Evolutionary conservation across 2,797 vertebrate genomes (phyloP), one percentile per base, ranked within the genome.

Genomic region (Mareca penelope): DNA sequence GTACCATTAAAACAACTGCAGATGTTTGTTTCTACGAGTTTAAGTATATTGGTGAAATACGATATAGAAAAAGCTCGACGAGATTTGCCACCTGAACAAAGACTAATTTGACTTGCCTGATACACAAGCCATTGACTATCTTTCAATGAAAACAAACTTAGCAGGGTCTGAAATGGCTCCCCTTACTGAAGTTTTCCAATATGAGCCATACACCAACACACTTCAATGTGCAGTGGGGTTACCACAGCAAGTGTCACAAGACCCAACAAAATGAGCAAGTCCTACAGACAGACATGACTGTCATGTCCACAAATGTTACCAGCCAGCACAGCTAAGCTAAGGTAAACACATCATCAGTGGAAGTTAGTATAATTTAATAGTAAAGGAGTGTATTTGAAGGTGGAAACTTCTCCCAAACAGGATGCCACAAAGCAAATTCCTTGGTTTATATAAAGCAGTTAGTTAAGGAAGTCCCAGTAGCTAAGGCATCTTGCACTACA

Each of bases 191-290:
- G 55, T 21, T 40, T 88, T 85, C 37, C 26, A 52, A 7, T 16
- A 77, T 0, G 1, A 80, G 60, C n/a, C 73, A 53, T 35, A 50
- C 14, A 48, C 15, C 60, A 94, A 29, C 24, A 80, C 15, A 55
- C 9, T 18, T 46, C 0, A 0, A 59, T 8, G 14, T 52, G 50
- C 31, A 71, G 63, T 1, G 35, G 40, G 1, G 14, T 1, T 65
- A 52, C 33, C 50, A 53, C 15, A 53, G 28, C 18, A 71, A 77
- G 9, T 67, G 57, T 33, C 2, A 0, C 16, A 31, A 88, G 40
- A 89, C 18, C 3, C 2, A 83, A 29, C 0, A 2, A 60, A 16
- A 0, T 23, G 8, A 52, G 37, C 57, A 52, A 61, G 21, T 12
- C 40, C 31, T 35, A 29, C 4, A 39, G 22, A 57, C 11, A 77